Evolutionary conservation across 2,113 vertebrate genomes (phyloP).

Genomic region (Saimiri boliviensis): DNA sequence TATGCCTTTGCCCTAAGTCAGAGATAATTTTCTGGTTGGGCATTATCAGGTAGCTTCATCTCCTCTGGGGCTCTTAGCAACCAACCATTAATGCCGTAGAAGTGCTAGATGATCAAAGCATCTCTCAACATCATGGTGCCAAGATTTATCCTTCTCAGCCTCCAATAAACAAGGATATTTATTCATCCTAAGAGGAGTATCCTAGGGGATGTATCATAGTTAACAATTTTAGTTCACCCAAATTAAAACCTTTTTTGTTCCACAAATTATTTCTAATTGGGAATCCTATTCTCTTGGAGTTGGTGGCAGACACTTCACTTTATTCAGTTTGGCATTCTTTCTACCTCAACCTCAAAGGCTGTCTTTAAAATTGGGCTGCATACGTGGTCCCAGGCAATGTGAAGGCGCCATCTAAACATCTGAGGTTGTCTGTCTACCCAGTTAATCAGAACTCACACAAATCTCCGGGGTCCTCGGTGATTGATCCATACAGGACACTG

Average conservation of each 20-base stretch:
- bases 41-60: background rate
- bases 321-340: constrained; percentile 9
- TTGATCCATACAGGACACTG: background rate
- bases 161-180: background rate
- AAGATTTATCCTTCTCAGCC: background rate
- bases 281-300: background rate
- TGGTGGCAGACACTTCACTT: background rate
- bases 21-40: background rate
- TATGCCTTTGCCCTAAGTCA: background rate
- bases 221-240: background rate
- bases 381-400: background rate
- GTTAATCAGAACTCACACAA: background rate
- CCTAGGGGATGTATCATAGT: background rate
- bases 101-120: background rate
- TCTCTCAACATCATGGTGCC: background rate
- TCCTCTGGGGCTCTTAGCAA: background rate
- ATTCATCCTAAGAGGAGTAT: background rate
- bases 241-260: background rate
- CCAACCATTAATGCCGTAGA: background rate
- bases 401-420: background rate
- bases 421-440: background rate
- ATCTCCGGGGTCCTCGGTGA: background rate
- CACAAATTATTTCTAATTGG: background rate
- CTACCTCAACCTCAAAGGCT: background rate
- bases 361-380: background rate